Percentiles rank a stretch among this genome's conserved stretches.
phyloP scores from a whole-genome alignment of 1,140 invertebrate genomes.

The Ceratosolen solmsi region DNA sequence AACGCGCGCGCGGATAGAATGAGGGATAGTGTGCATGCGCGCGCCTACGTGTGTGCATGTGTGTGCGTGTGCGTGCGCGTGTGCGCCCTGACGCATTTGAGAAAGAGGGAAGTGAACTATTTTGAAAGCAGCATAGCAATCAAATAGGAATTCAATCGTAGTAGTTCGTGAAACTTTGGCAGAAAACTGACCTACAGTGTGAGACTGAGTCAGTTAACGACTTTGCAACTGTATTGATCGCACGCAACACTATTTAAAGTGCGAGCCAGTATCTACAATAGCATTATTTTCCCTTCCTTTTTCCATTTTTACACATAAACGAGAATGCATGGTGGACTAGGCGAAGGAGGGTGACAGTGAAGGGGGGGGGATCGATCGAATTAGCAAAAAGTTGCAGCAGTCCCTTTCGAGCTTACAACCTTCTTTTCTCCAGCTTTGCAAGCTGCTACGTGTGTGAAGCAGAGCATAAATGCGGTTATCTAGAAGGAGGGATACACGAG shows the following conservation, averaged over 20 bases:
- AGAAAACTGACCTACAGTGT: not conserved
- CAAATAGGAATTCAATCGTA: conserved; percentile 47
- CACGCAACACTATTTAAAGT: conserved; percentile 31
- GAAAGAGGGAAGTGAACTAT: not conserved
- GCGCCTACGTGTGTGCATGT: too few species aligned
- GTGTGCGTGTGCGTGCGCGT: too few species aligned
- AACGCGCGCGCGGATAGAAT: too few species aligned
- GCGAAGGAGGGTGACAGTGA: not conserved
- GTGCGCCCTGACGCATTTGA: too few species aligned
- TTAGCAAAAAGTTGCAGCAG: not conserved
- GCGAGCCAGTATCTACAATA: too few species aligned
- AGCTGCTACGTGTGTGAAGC: not conserved
- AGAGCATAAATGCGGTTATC: not conserved
- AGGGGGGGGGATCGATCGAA: not conserved
- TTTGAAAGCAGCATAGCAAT: not conserved
- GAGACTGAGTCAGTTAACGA: conserved; percentile 41
- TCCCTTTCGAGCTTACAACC: not conserved
- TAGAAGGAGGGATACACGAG: not conserved
- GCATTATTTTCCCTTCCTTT: conserved; percentile 24
- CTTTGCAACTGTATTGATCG: conserved; percentile 15
- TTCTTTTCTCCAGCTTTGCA: not conserved
- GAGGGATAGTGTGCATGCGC: too few species aligned
- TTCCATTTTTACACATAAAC: not conserved
- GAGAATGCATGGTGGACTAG: not conserved
- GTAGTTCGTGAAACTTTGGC: conserved; percentile 32